Evolutionary conservation across 2,888 invertebrate genomes (phyloP).

Genomic region (Caenorhabditis japonica): DNA sequence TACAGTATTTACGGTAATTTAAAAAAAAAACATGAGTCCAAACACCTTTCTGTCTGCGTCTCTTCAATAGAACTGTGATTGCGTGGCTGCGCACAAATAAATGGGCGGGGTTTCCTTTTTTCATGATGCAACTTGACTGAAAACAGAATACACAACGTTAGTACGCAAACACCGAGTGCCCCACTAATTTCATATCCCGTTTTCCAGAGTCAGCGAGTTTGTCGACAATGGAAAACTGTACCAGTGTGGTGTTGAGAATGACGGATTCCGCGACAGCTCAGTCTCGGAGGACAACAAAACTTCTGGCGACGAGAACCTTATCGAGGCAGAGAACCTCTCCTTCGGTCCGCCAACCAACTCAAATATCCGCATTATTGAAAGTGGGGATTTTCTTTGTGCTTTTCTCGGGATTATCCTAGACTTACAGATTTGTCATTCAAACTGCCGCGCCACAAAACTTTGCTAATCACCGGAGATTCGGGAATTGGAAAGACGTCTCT

Average conservation of each 20-base stretch:
- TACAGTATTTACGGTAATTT: too few relatives aligned
- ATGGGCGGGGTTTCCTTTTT: too few relatives aligned
- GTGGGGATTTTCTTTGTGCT: conserved; percentile 19
- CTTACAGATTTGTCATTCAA: conserved; percentile 78
- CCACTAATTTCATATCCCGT: too few relatives aligned
- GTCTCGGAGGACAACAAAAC: conserved; percentile 2
- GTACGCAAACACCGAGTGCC: too few relatives aligned
- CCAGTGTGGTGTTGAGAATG: conserved; percentile 28
- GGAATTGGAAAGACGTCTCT: conserved; percentile 92
- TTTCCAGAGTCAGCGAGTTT: conserved; percentile 46
- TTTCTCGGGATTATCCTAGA: conserved; percentile 8
- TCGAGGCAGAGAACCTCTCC: conserved; percentile 41
- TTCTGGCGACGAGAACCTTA: conserved; percentile 37
- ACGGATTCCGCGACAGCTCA: conserved; percentile 14
- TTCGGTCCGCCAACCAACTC: conserved; percentile 53
- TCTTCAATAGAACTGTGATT: too few relatives aligned
- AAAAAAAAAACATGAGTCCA: too few relatives aligned
- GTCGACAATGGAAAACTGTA: conserved; percentile 31
- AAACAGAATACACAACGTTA: too few relatives aligned
- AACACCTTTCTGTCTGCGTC: too few relatives aligned
- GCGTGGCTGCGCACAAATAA: too few relatives aligned
- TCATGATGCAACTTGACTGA: too few relatives aligned
- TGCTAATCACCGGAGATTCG: conserved; percentile 93
- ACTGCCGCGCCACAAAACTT: conserved; percentile 78
- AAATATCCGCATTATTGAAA: conserved; percentile 48